Base-by-base conservation (phyloP, 2,888 invertebrate genomes). In the Polyommatus iphigenia region DNA sequence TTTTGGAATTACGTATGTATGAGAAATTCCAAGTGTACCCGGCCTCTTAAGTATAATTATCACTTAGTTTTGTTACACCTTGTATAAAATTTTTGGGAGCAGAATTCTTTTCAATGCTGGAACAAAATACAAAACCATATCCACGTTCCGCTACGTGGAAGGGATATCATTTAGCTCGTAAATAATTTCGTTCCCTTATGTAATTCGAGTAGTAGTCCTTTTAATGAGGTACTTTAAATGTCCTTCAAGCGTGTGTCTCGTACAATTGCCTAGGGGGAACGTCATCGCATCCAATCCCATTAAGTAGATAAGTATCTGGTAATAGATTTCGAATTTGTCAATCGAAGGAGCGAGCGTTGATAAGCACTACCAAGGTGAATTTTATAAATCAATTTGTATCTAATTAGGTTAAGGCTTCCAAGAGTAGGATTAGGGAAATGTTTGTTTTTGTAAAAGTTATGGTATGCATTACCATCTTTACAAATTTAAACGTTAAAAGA, bases 271-370 rank as follows among this genome's bases (percentile, higher is more conserved):
- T 67, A 1, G 29, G 72, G 72, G 72, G 72, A 41, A 72, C 41
- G 41, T 20, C 75, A 50, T 75, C 29, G 15, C 18, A 75, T 75
- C 54, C 54, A 75, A 75, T 75, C 18, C 29, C 54, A 54, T 75
- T 54, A 75, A 54, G 75, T 29, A 46, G 75, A 75, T 75, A 75
- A 75, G 75, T 24, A 75, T 75, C 75, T 54, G 18, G 46, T 75
- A 75, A 75, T 75, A 75, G 75, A 50, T 75, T 20, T 75, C 18
- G 32, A 75, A 75, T 75, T 75, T 75, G 75, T 75, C 75, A 75
- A 50, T 54, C 7, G 75, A 18, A 75, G 24, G 50, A 29, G 24
- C 75, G 29, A 13, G 75, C 29, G 75, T 46, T 50, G 50, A 54
- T 75, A 75, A 75, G 75, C 29, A 20, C 73, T 50, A 75, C 54